Evolutionary conservation across 2,888 invertebrate species (phyloP).

Genomic region (Melikaiella ostensackeni): DNA sequence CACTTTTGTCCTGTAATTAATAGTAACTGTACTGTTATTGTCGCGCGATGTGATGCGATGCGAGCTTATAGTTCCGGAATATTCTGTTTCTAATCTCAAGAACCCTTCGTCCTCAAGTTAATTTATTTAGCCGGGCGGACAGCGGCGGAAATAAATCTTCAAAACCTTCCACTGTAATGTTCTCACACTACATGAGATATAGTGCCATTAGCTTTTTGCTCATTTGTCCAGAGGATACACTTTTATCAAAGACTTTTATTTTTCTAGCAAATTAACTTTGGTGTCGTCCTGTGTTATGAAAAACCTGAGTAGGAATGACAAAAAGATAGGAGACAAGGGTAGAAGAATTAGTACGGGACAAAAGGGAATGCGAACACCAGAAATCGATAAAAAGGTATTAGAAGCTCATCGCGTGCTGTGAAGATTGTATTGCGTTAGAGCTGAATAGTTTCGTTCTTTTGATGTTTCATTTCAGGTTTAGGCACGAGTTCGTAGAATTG

Average conservation of each 20-base stretch:
- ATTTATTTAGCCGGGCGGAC: slow-evolving; percentile 28
- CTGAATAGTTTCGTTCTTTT: slow-evolving; percentile 38
- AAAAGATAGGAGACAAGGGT: not conserved
- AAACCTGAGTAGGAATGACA: not conserved
- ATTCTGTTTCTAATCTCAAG: slow-evolving; percentile 23
- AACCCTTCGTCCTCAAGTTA: slow-evolving; percentile 27
- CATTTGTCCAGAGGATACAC: slow-evolving; percentile 30
- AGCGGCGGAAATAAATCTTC: slow-evolving; percentile 32
- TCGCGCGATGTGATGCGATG: slow-evolving; percentile 40
- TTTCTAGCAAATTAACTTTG: slow-evolving; percentile 26
- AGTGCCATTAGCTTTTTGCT: slow-evolving; percentile 37
- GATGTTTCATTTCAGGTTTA: slow-evolving; percentile 37
- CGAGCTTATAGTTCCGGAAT: slow-evolving; percentile 8
- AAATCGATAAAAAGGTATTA: slow-evolving; percentile 33
- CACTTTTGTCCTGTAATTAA: slow-evolving; percentile 57
- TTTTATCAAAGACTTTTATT: slow-evolving; percentile 31
- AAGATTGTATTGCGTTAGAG: slow-evolving; percentile 1
- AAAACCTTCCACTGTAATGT: slow-evolving; percentile 10
- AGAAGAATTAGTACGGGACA: not conserved
- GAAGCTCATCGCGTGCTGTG: slow-evolving; percentile 19
- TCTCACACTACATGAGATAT: slow-evolving; percentile 38
- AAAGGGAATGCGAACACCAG: slow-evolving; percentile 6
- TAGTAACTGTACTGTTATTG: slow-evolving; percentile 49
- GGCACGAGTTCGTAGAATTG: not conserved
- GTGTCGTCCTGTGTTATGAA: not conserved